A percentile compares a stretch with the other conserved stretches of the same genome.
These are phyloP conservation scores for Lamellibrachia luymesi DNA, from an alignment of 1,140 invertebrate species.

Conservation along the genomic window DNA sequence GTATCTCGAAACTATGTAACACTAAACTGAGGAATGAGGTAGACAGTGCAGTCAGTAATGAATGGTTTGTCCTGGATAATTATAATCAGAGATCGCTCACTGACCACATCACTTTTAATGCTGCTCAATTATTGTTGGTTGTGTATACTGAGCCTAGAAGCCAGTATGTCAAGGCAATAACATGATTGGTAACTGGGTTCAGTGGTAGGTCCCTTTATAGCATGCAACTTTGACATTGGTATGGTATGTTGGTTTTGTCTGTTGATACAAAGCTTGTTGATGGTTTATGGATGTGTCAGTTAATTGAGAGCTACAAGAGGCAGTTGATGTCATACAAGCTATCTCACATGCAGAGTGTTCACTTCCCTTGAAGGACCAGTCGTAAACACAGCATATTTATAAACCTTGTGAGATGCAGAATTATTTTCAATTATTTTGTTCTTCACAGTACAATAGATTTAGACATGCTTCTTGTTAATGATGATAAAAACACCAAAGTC, in stretches of 20 bases:
- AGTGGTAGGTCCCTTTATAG: not conserved
- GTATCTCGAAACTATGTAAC: too few relatives aligned
- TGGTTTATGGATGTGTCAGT: not conserved
- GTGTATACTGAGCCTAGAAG: not conserved
- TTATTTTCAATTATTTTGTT: too few relatives aligned
- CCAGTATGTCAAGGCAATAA: not conserved
- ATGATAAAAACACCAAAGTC: too few relatives aligned
- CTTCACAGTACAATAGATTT: too few relatives aligned
- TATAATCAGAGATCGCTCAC: not conserved
- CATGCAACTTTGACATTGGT: not conserved
- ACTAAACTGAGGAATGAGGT: too few relatives aligned
- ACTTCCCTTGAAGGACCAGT: too few relatives aligned
- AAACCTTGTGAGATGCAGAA: too few relatives aligned
- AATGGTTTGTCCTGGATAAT: not conserved
- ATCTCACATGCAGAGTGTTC: too few relatives aligned
- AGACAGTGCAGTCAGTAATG: not conserved
- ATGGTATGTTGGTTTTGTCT: not conserved
- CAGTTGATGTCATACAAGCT: not conserved
- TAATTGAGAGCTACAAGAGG: not conserved
- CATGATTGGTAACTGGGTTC: not conserved
- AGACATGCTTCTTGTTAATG: too few relatives aligned
- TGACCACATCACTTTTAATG: not conserved
- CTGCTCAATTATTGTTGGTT: not conserved
- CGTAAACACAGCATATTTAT: too few relatives aligned
- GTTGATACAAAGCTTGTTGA: not conserved